phyloP scores from a whole-genome alignment of 2,888 invertebrate genomes.

The Scaptomyza cyrtandrae region DNA sequence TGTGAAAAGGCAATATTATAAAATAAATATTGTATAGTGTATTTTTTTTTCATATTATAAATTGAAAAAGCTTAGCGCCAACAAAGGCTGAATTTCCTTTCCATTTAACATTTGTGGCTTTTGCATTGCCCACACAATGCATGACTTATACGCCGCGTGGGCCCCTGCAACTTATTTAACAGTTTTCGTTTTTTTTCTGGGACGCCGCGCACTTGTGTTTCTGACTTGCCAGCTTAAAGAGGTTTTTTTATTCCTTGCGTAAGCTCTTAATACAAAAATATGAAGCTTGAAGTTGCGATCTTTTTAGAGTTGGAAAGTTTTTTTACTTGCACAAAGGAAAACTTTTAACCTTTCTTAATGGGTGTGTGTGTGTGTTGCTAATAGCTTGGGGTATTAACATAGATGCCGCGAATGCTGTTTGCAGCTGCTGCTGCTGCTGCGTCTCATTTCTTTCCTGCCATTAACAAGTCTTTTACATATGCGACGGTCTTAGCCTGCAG shows the following conservation, averaged over 20 bases:
- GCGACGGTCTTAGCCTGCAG: constrained; percentile 23
- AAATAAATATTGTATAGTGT: constrained; percentile 11
- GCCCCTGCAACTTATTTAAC: constrained; percentile 37
- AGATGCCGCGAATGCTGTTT: constrained; percentile 24
- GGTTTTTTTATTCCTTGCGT: neutral
- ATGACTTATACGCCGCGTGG: constrained; percentile 40
- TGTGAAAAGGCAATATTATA: constrained; percentile 33
- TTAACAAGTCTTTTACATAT: constrained; percentile 58
- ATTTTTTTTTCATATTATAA: constrained; percentile 28
- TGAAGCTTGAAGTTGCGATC: constrained; percentile 7
- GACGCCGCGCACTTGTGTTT: too few relatives aligned
- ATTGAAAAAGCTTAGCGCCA: constrained; percentile 46
- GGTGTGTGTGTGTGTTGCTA: constrained; percentile 25
- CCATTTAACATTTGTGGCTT: neutral
- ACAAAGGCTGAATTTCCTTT: constrained; percentile 7
- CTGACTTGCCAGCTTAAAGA: constrained; percentile 10
- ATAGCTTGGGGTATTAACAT: constrained; percentile 52
- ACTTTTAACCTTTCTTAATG: constrained; percentile 46
- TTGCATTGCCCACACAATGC: constrained; percentile 4
- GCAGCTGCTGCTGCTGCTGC: constrained; percentile 28
- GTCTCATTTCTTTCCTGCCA: constrained; percentile 9
- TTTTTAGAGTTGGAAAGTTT: constrained; percentile 32
- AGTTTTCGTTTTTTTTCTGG: constrained; percentile 8
- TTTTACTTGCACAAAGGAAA: constrained; percentile 19
- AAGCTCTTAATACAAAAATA: constrained; percentile 10